These are phyloP conservation scores for Limnephilus marmoratus DNA, from an alignment of 2,888 invertebrate genomes.

Conservation along the genomic window DNA sequence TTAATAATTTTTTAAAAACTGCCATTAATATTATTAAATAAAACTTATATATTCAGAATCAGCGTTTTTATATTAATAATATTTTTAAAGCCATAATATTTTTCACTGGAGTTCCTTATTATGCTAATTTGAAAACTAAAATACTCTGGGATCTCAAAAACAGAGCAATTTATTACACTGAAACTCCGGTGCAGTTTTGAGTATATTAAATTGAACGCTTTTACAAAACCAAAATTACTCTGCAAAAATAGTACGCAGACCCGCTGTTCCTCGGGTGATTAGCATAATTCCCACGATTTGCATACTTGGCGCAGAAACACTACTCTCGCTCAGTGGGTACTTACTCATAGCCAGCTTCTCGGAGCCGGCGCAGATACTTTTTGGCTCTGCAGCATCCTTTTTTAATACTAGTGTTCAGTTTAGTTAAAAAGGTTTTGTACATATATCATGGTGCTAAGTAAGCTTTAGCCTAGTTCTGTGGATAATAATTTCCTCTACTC, in stretches of 20 bases:
- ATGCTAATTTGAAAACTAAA: background rate
- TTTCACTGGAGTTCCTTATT: too few species aligned
- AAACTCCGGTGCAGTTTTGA: background rate
- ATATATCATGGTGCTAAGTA: background rate
- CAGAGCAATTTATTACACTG: background rate
- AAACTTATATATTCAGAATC: too few species aligned
- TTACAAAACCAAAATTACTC: slow-evolving; percentile 5
- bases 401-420: background rate
- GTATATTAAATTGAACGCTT: slow-evolving; percentile 15
- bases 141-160: background rate
- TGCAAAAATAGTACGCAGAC: background rate
- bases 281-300: slow-evolving; percentile 37
- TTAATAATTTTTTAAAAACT: too few species aligned
- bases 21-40: too few species aligned
- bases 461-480: background rate
- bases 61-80: too few species aligned
- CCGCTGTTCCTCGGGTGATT: slow-evolving; percentile 27
- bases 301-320: slow-evolving; percentile 27
- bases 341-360: background rate
- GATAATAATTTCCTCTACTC: too few species aligned
- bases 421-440: background rate
- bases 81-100: too few species aligned
- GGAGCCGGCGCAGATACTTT: background rate
- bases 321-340: background rate
- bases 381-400: background rate